Conservation (phyloP, 2,797 vertebrate species). For the Picus viridis region DNA sequence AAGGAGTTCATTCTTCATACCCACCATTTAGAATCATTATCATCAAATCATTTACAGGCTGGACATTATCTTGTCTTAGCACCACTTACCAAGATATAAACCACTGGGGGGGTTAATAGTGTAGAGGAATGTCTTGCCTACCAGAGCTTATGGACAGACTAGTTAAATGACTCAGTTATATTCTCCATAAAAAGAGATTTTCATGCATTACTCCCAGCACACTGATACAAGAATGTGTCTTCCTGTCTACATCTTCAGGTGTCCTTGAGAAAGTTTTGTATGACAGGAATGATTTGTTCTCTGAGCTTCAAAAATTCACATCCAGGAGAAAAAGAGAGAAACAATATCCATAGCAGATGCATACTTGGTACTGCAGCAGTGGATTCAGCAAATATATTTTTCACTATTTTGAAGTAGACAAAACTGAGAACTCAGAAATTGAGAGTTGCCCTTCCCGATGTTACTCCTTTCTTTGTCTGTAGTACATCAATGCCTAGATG, state of each 20-base stretch:
- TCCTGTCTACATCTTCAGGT: background rate
- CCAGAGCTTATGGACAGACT: constrained; percentile 14
- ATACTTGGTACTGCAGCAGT: background rate
- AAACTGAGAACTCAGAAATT: background rate
- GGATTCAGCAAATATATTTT: background rate
- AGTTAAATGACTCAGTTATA: constrained; percentile 20
- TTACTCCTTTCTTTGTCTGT: background rate
- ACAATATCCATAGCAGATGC: background rate
- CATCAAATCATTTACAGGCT: constrained; percentile 34
- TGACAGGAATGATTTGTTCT: constrained; percentile 2
- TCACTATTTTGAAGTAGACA: background rate
- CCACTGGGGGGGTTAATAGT: constrained; percentile 52
- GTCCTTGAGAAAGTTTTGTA: constrained; percentile 32
- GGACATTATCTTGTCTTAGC: constrained; percentile 56
- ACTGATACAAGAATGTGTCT: background rate
- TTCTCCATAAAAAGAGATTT: constrained; percentile 50
- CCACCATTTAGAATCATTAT: constrained; percentile 30
- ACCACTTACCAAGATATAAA: constrained; percentile 49
- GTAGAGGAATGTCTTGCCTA: constrained; percentile 26
- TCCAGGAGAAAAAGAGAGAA: background rate
- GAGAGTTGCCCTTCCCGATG: background rate
- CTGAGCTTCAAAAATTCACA: background rate
- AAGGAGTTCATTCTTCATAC: background rate
- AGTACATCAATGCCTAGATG: background rate
- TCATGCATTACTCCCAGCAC: constrained; percentile 47